A percentile compares a stretch with the other conserved stretches of the same genome.
Evolutionary conservation across 2,797 vertebrate species (phyloP).

Genomic region (Pampus argenteus): DNA sequence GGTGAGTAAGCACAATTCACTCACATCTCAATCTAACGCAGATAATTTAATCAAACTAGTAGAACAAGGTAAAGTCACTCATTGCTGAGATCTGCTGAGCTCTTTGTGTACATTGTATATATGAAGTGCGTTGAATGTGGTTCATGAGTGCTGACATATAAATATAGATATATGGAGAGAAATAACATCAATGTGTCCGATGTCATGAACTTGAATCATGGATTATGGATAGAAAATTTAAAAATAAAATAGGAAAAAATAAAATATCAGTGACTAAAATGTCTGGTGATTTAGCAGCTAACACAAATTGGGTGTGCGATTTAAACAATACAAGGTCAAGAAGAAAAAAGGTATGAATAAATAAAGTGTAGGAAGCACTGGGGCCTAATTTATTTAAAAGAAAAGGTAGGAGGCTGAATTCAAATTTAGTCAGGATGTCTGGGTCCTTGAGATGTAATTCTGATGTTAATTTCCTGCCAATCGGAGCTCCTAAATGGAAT

Average conservation of each 20-base stretch:
- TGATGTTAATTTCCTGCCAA: conserved; percentile 56
- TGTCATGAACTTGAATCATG: conserved; percentile 18
- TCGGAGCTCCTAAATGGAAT: conserved; percentile 33
- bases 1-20: conserved; percentile 50
- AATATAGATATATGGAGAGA: too few relatives aligned
- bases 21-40: conserved; percentile 59
- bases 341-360: conserved; percentile 50
- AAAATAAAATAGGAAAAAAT: conserved; percentile 15
- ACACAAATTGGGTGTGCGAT: conserved; percentile 31
- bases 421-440: conserved; percentile 44
- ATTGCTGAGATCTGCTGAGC: conserved; percentile 19
- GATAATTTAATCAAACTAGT: conserved; percentile 64
- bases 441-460: conserved; percentile 52
- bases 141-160: background rate
- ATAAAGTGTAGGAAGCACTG: conserved; percentile 48
- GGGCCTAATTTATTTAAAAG: conserved; percentile 68
- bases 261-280: conserved; percentile 3
- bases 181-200: background rate
- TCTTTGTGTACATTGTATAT: background rate
- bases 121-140: background rate
- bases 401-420: conserved; percentile 47
- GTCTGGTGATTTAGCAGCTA: background rate
- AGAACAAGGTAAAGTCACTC: conserved; percentile 67
- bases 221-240: conserved; percentile 5
- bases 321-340: conserved; percentile 50